phyloP scores from a whole-genome alignment of 1,140 invertebrate species.

The Caenorhabditis briggsae region DNA sequence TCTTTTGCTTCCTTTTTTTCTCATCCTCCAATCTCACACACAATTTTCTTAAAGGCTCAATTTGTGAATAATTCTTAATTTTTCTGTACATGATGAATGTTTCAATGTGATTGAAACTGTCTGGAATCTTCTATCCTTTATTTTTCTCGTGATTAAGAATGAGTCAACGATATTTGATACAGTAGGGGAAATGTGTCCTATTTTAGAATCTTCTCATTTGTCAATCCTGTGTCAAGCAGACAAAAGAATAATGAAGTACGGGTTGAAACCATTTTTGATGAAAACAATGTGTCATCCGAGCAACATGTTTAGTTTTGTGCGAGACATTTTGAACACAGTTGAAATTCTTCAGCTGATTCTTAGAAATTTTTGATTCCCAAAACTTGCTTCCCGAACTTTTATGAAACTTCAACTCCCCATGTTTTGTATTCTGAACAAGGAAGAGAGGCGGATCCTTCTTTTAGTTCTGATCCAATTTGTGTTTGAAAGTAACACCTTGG shows the following conservation, averaged over 20 bases:
- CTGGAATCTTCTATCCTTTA: neutral
- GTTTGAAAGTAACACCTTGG: conserved; percentile 19
- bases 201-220: conserved; percentile 34
- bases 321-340: neutral
- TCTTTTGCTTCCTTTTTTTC: neutral
- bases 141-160: neutral
- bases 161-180: neutral
- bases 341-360: too few relatives aligned
- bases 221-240: conserved; percentile 7
- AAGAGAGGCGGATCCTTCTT: neutral
- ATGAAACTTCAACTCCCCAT: neutral
- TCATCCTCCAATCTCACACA: neutral
- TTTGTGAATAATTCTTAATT: neutral
- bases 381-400: too few relatives aligned
- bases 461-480: conserved; percentile 24
- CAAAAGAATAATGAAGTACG: neutral
- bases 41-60: neutral
- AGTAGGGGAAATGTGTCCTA: conserved; percentile 15
- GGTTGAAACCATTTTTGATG: neutral
- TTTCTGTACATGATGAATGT: neutral
- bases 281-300: neutral
- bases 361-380: too few relatives aligned
- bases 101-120: neutral
- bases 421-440: neutral
- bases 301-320: neutral